Percentiles rank a stretch among this genome's conserved stretches.
Evolutionary conservation across 1,140 invertebrate genomes (phyloP).

Genomic region (Xylocopa sonorina): DNA sequence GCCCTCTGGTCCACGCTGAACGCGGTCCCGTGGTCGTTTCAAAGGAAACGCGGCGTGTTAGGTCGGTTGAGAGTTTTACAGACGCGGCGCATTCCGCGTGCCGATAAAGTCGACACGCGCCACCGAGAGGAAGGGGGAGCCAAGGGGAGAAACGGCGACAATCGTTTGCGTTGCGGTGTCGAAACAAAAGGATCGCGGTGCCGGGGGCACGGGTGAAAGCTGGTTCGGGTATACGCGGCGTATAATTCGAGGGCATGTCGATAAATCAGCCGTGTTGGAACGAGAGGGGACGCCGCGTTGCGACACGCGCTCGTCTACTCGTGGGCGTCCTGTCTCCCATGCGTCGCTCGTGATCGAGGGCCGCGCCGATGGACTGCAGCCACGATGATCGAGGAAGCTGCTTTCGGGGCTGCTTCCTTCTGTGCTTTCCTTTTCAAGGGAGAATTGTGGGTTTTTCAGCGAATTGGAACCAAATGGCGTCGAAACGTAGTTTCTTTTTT

Average conservation of each 20-base stretch:
- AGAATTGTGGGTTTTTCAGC: too few species aligned
- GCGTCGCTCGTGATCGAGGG: constrained; percentile 21
- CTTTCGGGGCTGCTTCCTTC: neutral
- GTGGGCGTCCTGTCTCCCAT: constrained; percentile 42
- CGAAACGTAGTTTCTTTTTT: too few species aligned
- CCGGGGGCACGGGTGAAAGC: constrained; percentile 58
- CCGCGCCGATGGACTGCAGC: constrained; percentile 2
- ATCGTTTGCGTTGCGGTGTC: neutral
- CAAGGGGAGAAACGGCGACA: neutral
- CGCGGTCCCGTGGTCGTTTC: too few species aligned
- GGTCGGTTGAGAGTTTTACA: constrained; percentile 20
- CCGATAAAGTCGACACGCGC: neutral
- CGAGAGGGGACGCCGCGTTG: constrained; percentile 19
- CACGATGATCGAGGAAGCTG: neutral
- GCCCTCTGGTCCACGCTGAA: too few species aligned
- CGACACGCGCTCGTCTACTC: constrained; percentile 47
- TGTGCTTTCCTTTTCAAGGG: neutral
- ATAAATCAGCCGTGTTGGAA: constrained; percentile 57
- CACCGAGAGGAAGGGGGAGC: neutral
- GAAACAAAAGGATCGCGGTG: constrained; percentile 33
- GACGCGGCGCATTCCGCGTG: neutral
- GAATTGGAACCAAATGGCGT: too few species aligned
- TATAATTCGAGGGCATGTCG: constrained; percentile 67
- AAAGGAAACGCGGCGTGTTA: too few species aligned
- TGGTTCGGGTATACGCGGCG: constrained; percentile 37